Evolutionary conservation across 2,888 invertebrate species (phyloP).

Genomic region (Caenorhabditis virilis): DNA sequence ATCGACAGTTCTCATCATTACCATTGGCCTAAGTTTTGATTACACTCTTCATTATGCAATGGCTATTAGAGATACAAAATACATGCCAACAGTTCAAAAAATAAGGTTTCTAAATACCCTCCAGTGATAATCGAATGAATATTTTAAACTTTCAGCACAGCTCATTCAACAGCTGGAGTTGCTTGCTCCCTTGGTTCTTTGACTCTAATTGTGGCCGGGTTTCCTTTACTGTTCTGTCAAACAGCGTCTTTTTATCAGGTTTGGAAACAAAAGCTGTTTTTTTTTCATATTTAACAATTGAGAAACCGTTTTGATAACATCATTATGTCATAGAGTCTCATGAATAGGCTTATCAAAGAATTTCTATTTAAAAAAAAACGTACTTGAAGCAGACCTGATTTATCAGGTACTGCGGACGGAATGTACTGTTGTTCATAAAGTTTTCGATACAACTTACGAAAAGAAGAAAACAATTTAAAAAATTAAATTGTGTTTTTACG

Average conservation of each 20-base stretch:
- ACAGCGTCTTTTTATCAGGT: slow-evolving; percentile 46
- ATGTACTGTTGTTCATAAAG: too few relatives aligned
- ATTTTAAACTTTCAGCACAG: slow-evolving; percentile 8
- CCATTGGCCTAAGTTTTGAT: slow-evolving; percentile 65
- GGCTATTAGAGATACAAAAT: slow-evolving; percentile 17
- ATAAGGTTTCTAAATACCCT: slow-evolving; percentile 10
- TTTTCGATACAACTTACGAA: too few relatives aligned
- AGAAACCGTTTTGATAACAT: too few relatives aligned
- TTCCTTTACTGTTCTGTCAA: slow-evolving; percentile 36
- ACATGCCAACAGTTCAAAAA: slow-evolving; percentile 15
- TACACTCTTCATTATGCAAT: slow-evolving; percentile 63
- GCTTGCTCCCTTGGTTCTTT: slow-evolving; percentile 37
- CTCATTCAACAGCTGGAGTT: slow-evolving; percentile 39
- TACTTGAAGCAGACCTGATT: too few relatives aligned
- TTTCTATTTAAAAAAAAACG: too few relatives aligned
- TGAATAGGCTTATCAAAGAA: too few relatives aligned
- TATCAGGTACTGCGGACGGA: too few relatives aligned
- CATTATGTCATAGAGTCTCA: too few relatives aligned
- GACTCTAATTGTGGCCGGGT: slow-evolving; percentile 38
- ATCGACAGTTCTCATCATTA: slow-evolving; percentile 63
- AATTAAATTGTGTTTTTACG: too few relatives aligned
- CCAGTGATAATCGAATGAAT: not conserved
- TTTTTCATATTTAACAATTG: too few relatives aligned
- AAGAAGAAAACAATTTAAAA: too few relatives aligned
- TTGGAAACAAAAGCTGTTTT: too few relatives aligned